Evolutionary conservation across 2,797 vertebrate genomes (phyloP).

Genomic region (Benthosema pterotum): DNA sequence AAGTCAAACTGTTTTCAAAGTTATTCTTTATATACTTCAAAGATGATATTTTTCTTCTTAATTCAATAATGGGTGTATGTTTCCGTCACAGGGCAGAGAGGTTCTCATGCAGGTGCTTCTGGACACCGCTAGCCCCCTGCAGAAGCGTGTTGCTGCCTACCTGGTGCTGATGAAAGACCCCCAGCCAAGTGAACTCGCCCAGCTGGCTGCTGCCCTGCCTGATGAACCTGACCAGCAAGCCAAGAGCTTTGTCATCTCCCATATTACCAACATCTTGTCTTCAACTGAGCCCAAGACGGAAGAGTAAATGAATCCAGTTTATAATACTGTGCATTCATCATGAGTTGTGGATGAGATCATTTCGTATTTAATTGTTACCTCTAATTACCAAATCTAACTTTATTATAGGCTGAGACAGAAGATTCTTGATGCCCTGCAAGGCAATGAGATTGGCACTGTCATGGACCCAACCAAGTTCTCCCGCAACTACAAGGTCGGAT

Average conservation of each 20-base stretch:
- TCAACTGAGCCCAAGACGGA: slow-evolving; percentile 79
- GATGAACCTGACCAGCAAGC: slow-evolving; percentile 83
- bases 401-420: slow-evolving; percentile 81
- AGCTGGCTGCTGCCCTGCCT: slow-evolving; percentile 75
- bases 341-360: too few relatives aligned
- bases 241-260: slow-evolving; percentile 90
- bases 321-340: not conserved
- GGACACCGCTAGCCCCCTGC: slow-evolving; percentile 73
- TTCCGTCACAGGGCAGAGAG: slow-evolving; percentile 76
- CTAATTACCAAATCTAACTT: slow-evolving; percentile 4
- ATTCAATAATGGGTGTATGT: not conserved
- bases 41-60: not conserved
- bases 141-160: slow-evolving; percentile 91
- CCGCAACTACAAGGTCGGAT: slow-evolving; percentile 85
- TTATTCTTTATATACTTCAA: not conserved
- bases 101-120: slow-evolving; percentile 83
- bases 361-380: not conserved
- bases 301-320: slow-evolving; percentile 78
- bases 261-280: slow-evolving; percentile 88
- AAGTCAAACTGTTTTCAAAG: slow-evolving; percentile 36
- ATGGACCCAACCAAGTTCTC: slow-evolving; percentile 87
- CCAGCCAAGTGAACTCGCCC: slow-evolving; percentile 76
- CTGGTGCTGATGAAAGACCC: slow-evolving; percentile 91
- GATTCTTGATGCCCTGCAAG: slow-evolving; percentile 82
- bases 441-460: slow-evolving; percentile 76